Conservation (phyloP, 2,113 vertebrate genomes). For the Xiphophorus hellerii region DNA sequence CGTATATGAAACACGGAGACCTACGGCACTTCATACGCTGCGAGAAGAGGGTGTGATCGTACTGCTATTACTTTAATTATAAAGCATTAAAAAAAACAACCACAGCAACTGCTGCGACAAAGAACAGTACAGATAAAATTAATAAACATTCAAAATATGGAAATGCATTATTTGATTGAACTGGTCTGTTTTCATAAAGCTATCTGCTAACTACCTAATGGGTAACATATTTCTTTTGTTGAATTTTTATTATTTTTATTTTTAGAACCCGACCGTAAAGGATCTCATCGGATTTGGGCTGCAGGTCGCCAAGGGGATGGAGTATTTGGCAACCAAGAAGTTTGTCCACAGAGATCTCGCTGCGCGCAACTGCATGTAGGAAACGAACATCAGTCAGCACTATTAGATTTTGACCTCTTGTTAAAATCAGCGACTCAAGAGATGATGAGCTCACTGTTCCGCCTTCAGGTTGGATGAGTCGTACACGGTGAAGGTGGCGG, state of each 20-base stretch:
- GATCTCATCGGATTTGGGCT: conserved; percentile 94
- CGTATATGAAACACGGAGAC: conserved; percentile 96
- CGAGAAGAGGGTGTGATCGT: conserved; percentile 82
- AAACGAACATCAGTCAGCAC: neutral
- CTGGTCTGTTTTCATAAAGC: neutral
- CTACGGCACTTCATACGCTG: conserved; percentile 93
- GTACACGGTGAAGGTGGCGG: conserved; percentile 94
- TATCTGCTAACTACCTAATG: neutral
- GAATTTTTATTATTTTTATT: neutral
- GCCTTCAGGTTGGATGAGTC: conserved; percentile 89
- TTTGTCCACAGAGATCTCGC: conserved; percentile 97
- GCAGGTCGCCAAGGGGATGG: conserved; percentile 95
- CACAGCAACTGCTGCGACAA: too few species aligned
- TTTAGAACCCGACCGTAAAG: conserved; percentile 93
- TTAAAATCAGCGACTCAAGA: too few species aligned
- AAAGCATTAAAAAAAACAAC: too few species aligned
- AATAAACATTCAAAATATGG: too few species aligned
- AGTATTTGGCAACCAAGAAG: conserved; percentile 93
- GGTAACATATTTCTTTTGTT: conserved; percentile 1
- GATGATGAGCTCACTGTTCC: neutral
- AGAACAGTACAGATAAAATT: too few species aligned
- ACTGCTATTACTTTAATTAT: too few species aligned
- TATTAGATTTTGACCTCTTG: neutral
- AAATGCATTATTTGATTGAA: conserved; percentile 10
- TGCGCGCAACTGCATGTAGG: conserved; percentile 95